A percentile compares a stretch with the other conserved stretches of the same genome.
phyloP scores from a whole-genome alignment of 2,797 vertebrate genomes.

The Labeo calbasu region DNA sequence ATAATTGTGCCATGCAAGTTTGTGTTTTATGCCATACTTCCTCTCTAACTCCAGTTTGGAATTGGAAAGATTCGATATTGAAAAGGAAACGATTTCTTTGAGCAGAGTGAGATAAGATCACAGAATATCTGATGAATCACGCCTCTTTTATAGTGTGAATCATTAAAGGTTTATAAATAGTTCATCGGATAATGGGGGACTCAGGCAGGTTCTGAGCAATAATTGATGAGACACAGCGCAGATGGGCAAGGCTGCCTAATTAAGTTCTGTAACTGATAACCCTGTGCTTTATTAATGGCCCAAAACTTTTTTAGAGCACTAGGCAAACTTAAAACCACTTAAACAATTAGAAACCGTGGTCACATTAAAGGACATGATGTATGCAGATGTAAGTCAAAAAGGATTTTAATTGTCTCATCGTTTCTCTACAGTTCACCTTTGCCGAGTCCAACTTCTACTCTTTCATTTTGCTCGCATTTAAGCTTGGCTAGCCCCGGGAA shows the following conservation, averaged over 20 bases:
- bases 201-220: slow-evolving; percentile 70
- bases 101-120: slow-evolving; percentile 56
- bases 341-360: slow-evolving; percentile 26
- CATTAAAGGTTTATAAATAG: slow-evolving; percentile 76
- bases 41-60: slow-evolving; percentile 13
- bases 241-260: slow-evolving; percentile 72
- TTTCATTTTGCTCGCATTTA: slow-evolving; percentile 27
- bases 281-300: slow-evolving; percentile 61
- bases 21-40: neutral
- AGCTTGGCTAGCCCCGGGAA: slow-evolving; percentile 9
- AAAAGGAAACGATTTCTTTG: slow-evolving; percentile 18
- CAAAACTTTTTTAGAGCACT: slow-evolving; percentile 34
- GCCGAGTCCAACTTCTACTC: neutral
- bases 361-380: slow-evolving; percentile 12
- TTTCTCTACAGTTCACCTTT: slow-evolving; percentile 2
- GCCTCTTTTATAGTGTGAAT: slow-evolving; percentile 70
- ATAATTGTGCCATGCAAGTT: neutral
- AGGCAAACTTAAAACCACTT: slow-evolving; percentile 21
- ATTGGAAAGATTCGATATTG: slow-evolving; percentile 16
- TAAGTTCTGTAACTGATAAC: slow-evolving; percentile 67
- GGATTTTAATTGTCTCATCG: neutral
- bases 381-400: neutral
- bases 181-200: slow-evolving; percentile 71
- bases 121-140: slow-evolving; percentile 61
- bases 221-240: slow-evolving; percentile 76